These are phyloP conservation scores for Dastarcus helophoroides DNA, from an alignment of 2,888 invertebrate species.

Conservation along the genomic window DNA sequence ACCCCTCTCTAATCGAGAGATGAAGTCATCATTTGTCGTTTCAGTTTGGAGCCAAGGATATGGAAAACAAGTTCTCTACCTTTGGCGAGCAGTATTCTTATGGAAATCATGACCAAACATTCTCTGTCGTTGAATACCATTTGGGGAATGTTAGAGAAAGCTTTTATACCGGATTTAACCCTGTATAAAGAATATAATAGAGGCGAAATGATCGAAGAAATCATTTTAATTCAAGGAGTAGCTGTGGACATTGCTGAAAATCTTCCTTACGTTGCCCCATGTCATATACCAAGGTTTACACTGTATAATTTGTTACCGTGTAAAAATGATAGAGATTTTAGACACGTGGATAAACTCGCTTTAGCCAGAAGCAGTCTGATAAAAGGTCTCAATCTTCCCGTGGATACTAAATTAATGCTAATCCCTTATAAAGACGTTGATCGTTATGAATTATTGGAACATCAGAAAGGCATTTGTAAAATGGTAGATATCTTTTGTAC, in stretches of 20 bases:
- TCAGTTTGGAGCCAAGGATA: conserved; percentile 26
- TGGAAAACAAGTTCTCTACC: conserved; percentile 1
- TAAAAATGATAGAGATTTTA: too few relatives aligned
- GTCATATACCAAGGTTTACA: conserved; percentile 29
- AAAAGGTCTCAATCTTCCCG: too few relatives aligned
- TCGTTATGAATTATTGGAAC: too few relatives aligned
- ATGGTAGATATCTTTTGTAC: too few relatives aligned
- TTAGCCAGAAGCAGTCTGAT: too few relatives aligned
- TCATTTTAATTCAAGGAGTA: conserved; percentile 2
- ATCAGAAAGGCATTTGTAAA: too few relatives aligned
- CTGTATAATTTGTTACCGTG: too few relatives aligned
- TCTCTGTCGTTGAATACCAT: neutral
- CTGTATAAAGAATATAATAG: neutral
- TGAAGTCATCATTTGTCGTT: too few relatives aligned
- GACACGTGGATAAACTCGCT: too few relatives aligned
- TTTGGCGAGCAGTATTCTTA: neutral
- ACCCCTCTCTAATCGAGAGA: neutral
- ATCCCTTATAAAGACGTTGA: too few relatives aligned
- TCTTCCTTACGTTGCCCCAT: neutral
- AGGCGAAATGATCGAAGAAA: neutral
- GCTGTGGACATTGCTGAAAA: neutral
- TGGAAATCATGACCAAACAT: conserved; percentile 2
- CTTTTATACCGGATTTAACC: conserved; percentile 1
- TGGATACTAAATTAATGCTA: too few relatives aligned
- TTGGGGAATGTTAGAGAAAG: neutral